These are phyloP conservation scores for Novumbra hubbsi DNA, from an alignment of 2,797 vertebrate genomes.

Conservation along the genomic window DNA sequence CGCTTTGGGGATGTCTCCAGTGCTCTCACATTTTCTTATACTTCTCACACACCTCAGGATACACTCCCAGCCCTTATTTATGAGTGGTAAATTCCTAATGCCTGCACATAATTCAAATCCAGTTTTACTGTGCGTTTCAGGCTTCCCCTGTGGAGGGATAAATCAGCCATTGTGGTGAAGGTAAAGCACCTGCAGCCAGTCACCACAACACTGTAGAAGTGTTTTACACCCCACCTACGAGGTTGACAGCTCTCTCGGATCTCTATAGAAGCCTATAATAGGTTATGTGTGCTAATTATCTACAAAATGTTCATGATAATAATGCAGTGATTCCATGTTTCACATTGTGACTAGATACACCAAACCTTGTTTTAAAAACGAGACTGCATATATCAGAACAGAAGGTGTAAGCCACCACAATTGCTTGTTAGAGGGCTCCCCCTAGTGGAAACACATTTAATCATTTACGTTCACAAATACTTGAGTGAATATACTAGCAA, in stretches of 20 bases:
- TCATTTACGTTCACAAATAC: not conserved
- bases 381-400: not conserved
- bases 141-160: not conserved
- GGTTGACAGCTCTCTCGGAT: not conserved
- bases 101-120: not conserved
- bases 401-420: not conserved
- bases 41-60: not conserved
- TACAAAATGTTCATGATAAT: not conserved
- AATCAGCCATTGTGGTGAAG: constrained; percentile 4
- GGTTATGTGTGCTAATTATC: not conserved
- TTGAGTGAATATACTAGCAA: not conserved
- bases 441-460: constrained; percentile 43
- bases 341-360: not conserved
- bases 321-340: not conserved
- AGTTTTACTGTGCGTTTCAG: not conserved
- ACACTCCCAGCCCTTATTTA: not conserved
- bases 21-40: not conserved
- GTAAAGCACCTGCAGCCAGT: constrained; percentile 4
- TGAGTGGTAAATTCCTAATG: not conserved
- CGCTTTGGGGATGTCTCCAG: not conserved
- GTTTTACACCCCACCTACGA: not conserved
- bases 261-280: not conserved
- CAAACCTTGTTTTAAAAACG: not conserved
- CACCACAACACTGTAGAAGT: not conserved
- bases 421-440: constrained; percentile 42